These are phyloP conservation scores for Dolichoris vasculosae DNA, from an alignment of 1,140 invertebrate species.

Conservation along the genomic window DNA sequence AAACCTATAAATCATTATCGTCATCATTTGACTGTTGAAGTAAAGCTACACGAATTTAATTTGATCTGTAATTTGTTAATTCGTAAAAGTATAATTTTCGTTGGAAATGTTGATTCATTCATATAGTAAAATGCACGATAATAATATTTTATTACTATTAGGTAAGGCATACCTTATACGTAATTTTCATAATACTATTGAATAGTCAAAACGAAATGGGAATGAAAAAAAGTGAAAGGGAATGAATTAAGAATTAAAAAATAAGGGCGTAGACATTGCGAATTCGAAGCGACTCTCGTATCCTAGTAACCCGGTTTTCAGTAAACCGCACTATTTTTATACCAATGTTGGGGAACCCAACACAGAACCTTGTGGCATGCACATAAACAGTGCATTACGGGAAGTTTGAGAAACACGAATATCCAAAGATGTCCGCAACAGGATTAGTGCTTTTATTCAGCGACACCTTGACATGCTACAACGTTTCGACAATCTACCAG, in stretches of 20 bases:
- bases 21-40: too few species aligned
- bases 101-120: too few species aligned
- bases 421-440: neutral
- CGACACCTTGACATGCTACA: too few species aligned
- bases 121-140: too few species aligned
- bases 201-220: neutral
- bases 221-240: neutral
- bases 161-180: too few species aligned
- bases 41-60: too few species aligned
- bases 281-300: constrained; percentile 61
- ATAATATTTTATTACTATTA: too few species aligned
- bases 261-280: constrained; percentile 7
- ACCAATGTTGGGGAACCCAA: constrained; percentile 19
- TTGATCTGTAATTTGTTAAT: too few species aligned
- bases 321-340: constrained; percentile 71
- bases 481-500: too few species aligned
- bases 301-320: constrained; percentile 68
- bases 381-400: constrained; percentile 61
- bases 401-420: neutral
- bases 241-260: neutral
- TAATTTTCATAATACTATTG: neutral
- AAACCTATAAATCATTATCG: too few species aligned
- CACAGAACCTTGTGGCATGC: constrained; percentile 57
- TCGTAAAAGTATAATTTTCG: too few species aligned
- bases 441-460: neutral